phyloP scores from a whole-genome alignment of 2,888 invertebrate species.

The Petrolisthes manimaculis region DNA sequence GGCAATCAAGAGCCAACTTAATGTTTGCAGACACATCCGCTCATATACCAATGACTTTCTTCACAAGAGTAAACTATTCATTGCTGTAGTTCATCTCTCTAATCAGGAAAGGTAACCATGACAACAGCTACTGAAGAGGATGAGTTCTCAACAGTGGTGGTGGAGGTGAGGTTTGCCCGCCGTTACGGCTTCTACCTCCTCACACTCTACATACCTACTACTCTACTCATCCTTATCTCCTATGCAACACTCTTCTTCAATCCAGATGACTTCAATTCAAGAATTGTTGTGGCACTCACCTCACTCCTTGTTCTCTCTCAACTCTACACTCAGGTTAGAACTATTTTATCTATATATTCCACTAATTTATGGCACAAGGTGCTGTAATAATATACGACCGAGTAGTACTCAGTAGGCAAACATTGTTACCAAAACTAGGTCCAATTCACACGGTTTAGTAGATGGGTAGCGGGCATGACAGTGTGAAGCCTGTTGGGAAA shows the following conservation, averaged over 20 bases:
- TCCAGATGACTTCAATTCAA: slow-evolving; percentile 72
- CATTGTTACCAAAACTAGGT: too few relatives aligned
- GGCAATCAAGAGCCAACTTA: too few relatives aligned
- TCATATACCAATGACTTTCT: too few relatives aligned
- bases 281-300: slow-evolving; percentile 74
- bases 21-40: too few relatives aligned
- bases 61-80: too few relatives aligned
- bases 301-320: slow-evolving; percentile 61
- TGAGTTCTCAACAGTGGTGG: slow-evolving; percentile 51
- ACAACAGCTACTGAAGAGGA: neutral
- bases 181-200: slow-evolving; percentile 65
- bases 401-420: too few relatives aligned
- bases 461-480: too few relatives aligned
- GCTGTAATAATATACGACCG: too few relatives aligned
- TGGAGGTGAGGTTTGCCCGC: slow-evolving; percentile 54
- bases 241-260: slow-evolving; percentile 62
- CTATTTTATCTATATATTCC: too few relatives aligned
- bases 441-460: too few relatives aligned
- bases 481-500: too few relatives aligned
- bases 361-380: too few relatives aligned
- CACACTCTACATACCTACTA: slow-evolving; percentile 74
- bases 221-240: slow-evolving; percentile 63
- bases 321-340: slow-evolving; percentile 60
- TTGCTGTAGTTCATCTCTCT: neutral
- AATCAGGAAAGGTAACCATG: neutral